Evolutionary conservation across 2,113 vertebrate species (phyloP).

Genomic region (Ptilorrhoa leucosticta): DNA sequence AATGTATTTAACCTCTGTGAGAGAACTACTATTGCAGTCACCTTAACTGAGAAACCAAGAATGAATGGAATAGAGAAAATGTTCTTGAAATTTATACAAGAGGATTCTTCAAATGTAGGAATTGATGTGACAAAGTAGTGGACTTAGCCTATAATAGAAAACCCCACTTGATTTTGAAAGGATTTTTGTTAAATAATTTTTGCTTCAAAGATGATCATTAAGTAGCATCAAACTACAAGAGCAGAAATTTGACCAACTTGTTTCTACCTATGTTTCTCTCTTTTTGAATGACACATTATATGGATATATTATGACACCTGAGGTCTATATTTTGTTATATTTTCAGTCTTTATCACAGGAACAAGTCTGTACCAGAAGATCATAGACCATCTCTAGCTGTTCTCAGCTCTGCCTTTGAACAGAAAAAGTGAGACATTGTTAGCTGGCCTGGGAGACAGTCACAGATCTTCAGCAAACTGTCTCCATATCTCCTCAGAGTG

Average conservation of each 20-base stretch:
- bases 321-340: background rate
- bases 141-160: background rate
- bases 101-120: background rate
- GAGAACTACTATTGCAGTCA: background rate
- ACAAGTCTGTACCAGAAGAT: background rate
- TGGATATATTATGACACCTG: background rate
- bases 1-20: background rate
- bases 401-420: background rate
- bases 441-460: accelerated
- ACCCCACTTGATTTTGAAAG: background rate
- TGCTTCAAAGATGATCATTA: background rate
- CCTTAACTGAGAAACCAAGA: background rate
- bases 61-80: background rate
- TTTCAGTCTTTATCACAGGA: background rate
- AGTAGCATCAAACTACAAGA: background rate
- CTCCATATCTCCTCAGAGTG: background rate
- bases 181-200: background rate
- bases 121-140: background rate
- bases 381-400: background rate
- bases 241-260: background rate
- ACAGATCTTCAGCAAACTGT: background rate
- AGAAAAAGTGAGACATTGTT: background rate
- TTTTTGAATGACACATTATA: background rate
- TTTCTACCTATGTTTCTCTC: background rate
- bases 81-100: background rate